phyloP scores from a whole-genome alignment of 1,140 invertebrate genomes.

The Saccostrea cuccullata region DNA sequence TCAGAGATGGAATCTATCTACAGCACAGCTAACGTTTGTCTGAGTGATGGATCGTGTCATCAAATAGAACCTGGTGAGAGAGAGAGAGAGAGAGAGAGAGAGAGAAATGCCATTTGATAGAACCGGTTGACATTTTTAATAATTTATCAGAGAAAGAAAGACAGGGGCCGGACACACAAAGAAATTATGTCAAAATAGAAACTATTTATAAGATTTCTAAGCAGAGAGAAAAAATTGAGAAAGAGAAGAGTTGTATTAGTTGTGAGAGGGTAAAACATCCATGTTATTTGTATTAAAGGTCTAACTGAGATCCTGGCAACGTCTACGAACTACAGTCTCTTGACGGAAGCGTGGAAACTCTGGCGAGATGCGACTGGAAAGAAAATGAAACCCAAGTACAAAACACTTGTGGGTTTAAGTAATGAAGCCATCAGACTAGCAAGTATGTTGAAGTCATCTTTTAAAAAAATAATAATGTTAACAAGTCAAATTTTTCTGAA shows the following conservation, averaged over 20 bases:
- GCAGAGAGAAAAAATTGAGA: too few relatives aligned
- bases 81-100: background rate
- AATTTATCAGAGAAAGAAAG: too few relatives aligned
- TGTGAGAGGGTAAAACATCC: background rate
- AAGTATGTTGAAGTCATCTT: slow-evolving; percentile 81
- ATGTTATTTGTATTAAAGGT: slow-evolving; percentile 56
- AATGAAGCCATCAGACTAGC: slow-evolving; percentile 89
- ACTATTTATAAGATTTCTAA: too few relatives aligned
- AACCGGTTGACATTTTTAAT: too few relatives aligned
- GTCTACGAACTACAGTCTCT: slow-evolving; percentile 63
- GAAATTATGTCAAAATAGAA: too few relatives aligned
- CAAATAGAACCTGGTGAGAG: slow-evolving; percentile 66
- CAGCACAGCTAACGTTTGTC: slow-evolving; percentile 63
- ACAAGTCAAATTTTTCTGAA: too few relatives aligned
- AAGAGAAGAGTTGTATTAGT: too few relatives aligned
- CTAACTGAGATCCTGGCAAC: slow-evolving; percentile 67
- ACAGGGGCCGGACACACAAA: too few relatives aligned
- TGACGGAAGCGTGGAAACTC: slow-evolving; percentile 83
- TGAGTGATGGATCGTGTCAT: slow-evolving; percentile 57
- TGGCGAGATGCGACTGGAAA: slow-evolving; percentile 88
- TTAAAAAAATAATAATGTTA: too few relatives aligned
- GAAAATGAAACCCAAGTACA: slow-evolving; percentile 87
- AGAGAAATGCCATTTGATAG: background rate
- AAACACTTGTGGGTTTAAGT: slow-evolving; percentile 87
- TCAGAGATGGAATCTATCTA: slow-evolving; percentile 65